A percentile compares a stretch with the other conserved stretches of the same genome.
Conservation (phyloP, 2,888 invertebrate species). For the Sipha maydis region DNA sequence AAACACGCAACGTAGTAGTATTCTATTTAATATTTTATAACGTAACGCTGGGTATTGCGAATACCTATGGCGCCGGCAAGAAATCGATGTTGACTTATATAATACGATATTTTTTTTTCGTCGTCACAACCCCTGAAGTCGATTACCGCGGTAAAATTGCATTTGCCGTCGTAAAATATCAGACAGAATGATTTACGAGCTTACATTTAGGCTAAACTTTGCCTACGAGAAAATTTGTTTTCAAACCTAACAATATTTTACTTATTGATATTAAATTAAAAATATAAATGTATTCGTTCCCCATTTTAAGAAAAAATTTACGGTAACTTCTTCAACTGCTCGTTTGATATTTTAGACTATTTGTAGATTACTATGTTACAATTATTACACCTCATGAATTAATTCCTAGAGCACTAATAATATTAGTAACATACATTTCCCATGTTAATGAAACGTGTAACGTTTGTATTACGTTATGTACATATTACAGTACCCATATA, state of each 20-base stretch:
- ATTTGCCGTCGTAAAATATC: slow-evolving; percentile 17
- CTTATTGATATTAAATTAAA: neutral
- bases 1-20: neutral
- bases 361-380: neutral
- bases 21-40: slow-evolving; percentile 22
- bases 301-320: neutral
- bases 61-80: neutral
- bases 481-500: too few relatives aligned
- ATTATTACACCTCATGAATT: too few relatives aligned
- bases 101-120: neutral
- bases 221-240: neutral
- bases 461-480: too few relatives aligned
- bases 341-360: neutral
- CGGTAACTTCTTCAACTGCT: neutral
- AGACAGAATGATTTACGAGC: slow-evolving; percentile 24
- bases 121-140: neutral
- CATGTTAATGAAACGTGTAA: neutral
- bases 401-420: neutral
- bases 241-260: neutral
- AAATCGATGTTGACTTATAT: slow-evolving; percentile 28
- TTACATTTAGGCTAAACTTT: neutral
- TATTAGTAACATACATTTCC: neutral
- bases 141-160: slow-evolving; percentile 17
- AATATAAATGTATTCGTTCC: too few relatives aligned
- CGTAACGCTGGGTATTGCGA: neutral